phyloP scores from a whole-genome alignment of 2,888 invertebrate genomes.

The Deroplatys truncata region DNA sequence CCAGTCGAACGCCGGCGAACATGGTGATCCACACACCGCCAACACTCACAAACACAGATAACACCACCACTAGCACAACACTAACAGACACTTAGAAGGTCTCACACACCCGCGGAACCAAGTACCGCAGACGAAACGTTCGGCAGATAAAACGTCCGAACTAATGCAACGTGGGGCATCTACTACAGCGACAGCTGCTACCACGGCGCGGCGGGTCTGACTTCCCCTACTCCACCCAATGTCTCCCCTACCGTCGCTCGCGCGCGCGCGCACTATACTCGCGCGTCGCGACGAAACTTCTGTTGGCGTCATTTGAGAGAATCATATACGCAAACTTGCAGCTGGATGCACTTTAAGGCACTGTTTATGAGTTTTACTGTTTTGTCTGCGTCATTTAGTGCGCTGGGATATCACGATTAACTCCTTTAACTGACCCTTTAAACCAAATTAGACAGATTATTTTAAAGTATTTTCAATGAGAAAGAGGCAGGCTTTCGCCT shows the following conservation, averaged over 20 bases:
- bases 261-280: neutral
- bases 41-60: neutral
- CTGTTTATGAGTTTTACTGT: neutral
- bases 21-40: neutral
- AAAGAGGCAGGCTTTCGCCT: no score
- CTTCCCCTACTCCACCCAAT: neutral
- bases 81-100: neutral
- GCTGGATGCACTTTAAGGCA: neutral
- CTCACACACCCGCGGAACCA: neutral
- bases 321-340: neutral
- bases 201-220: neutral
- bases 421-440: no score
- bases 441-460: no score
- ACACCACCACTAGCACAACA: neutral
- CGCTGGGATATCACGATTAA: no score
- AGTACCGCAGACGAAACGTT: neutral
- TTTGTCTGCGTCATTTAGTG: no score
- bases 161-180: neutral
- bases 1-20: neutral
- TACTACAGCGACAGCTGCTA: neutral
- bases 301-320: neutral
- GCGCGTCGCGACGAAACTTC: neutral
- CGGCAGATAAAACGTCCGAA: neutral
- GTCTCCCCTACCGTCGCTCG: neutral
- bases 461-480: no score